Evolutionary conservation across 1,140 invertebrate genomes (phyloP).

Genomic region (Grapholita molesta): DNA sequence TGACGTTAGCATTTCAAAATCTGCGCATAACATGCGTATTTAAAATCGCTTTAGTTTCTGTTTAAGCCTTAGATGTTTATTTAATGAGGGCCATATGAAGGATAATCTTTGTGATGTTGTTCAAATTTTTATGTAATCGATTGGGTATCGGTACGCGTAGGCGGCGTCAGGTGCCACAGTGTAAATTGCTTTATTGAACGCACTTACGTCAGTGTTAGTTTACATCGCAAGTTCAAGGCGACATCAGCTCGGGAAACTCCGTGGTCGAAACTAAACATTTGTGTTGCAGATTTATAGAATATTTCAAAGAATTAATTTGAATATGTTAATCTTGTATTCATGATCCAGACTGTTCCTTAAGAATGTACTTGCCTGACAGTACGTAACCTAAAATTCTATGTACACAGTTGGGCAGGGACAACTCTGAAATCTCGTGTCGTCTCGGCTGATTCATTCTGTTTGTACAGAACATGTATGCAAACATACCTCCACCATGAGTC

Average conservation of each 20-base stretch:
- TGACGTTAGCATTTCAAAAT: background rate
- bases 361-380: slow-evolving; percentile 9
- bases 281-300: background rate
- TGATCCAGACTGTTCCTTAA: background rate
- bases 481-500: slow-evolving; percentile 21
- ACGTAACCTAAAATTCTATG: slow-evolving; percentile 33
- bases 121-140: slow-evolving; percentile 9
- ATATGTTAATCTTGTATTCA: background rate
- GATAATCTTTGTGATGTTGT: slow-evolving; percentile 2
- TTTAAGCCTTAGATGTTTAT: background rate
- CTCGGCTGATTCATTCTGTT: slow-evolving; percentile 40
- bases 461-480: slow-evolving; percentile 25
- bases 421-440: slow-evolving; percentile 40
- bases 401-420: slow-evolving; percentile 45
- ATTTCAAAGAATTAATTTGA: background rate
- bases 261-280: slow-evolving; percentile 23
- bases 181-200: slow-evolving; percentile 57
- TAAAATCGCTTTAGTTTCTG: background rate
- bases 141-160: slow-evolving; percentile 26
- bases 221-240: slow-evolving; percentile 60
- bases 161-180: slow-evolving; percentile 40
- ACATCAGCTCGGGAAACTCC: slow-evolving; percentile 34
- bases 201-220: slow-evolving; percentile 58
- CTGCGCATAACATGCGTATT: background rate
- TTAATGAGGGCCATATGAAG: slow-evolving; percentile 3